These are phyloP conservation scores for Pammene aurita DNA, from an alignment of 2,888 invertebrate species.

Conservation along the genomic window DNA sequence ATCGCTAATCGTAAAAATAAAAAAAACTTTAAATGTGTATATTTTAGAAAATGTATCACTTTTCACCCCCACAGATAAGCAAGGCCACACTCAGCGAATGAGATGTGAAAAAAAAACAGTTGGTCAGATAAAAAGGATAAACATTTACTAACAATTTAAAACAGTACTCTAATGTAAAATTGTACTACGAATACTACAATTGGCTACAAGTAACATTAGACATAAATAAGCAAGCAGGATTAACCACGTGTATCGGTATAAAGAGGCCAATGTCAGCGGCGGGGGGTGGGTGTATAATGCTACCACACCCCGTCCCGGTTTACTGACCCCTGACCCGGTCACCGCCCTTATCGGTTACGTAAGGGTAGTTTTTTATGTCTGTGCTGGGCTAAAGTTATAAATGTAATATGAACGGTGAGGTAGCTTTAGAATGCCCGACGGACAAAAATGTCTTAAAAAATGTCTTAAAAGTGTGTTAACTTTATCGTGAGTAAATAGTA, in stretches of 20 bases:
- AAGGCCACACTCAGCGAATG: too few relatives aligned
- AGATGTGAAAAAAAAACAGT: too few relatives aligned
- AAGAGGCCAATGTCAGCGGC: constrained; percentile 51
- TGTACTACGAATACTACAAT: too few relatives aligned
- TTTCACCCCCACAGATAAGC: too few relatives aligned
- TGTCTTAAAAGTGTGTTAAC: too few relatives aligned
- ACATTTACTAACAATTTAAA: too few relatives aligned
- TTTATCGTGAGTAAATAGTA: neutral
- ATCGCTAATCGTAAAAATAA: too few relatives aligned
- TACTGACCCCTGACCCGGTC: constrained; percentile 47
- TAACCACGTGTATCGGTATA: constrained; percentile 42
- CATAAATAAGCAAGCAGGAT: neutral
- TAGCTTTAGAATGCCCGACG: neutral
- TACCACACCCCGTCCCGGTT: constrained; percentile 46
- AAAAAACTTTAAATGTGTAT: too few relatives aligned
- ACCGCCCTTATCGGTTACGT: constrained; percentile 9
- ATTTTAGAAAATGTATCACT: too few relatives aligned
- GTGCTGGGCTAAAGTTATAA: neutral
- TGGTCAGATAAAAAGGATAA: too few relatives aligned
- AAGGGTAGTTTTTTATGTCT: neutral
- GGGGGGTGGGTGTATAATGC: constrained; percentile 40
- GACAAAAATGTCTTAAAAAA: too few relatives aligned
- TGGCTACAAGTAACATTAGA: neutral
- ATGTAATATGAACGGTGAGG: neutral
- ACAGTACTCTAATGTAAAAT: too few relatives aligned